Evolutionary conservation across 1,140 invertebrate species (phyloP), one percentile per base, ranked within the genome.

Genomic region (Mylabris phalerata): DNA sequence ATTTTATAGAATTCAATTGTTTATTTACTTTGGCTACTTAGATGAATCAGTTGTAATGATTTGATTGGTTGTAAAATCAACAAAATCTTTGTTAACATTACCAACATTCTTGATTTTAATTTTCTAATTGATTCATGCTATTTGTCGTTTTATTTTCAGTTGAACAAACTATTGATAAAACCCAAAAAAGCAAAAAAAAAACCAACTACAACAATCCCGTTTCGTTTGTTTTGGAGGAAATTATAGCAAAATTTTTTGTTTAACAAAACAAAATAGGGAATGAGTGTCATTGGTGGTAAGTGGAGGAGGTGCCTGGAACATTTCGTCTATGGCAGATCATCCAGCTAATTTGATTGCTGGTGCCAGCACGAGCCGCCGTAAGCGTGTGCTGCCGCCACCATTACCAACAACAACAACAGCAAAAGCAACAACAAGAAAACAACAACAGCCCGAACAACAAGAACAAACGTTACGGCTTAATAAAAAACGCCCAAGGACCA

Each of bases 281-380:
- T 73, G 72, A 67, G 68, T 71, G 72, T 72, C 68, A 64, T 66
- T 68, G 64, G 62, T 68, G 64, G 62, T 70, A 71, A 69, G 67
- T 67, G 67, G 68, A 66, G 65, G 69, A 66, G 65, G 69, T 64
- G 67, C 66, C 64, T 67, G 65, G 67, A 71, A 71, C 70, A 62
- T 66, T 73, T 71, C 71, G 72, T 73, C 73, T 73, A 74, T 73
- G 72, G 73, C 73, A 71, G 71, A 73, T 32, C 32, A 32, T 72
- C 67, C 71, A 73, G 72, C 68, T 74, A 73, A 73, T 66, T 55
- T 57, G 60, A 54, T 63, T 64, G 69, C 71, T 71, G 71, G 64
- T 67, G 67, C 70, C 72, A 73, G 71, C 70, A 72, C 67, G 62
- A 73, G 69, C 67, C 70, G 68, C 69, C 71, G 68, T 62, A 74